Percentiles rank a stretch among this genome's conserved stretches.
These are phyloP conservation scores for Chrysolina americana DNA, from an alignment of 2,888 invertebrate genomes.

Conservation along the genomic window DNA sequence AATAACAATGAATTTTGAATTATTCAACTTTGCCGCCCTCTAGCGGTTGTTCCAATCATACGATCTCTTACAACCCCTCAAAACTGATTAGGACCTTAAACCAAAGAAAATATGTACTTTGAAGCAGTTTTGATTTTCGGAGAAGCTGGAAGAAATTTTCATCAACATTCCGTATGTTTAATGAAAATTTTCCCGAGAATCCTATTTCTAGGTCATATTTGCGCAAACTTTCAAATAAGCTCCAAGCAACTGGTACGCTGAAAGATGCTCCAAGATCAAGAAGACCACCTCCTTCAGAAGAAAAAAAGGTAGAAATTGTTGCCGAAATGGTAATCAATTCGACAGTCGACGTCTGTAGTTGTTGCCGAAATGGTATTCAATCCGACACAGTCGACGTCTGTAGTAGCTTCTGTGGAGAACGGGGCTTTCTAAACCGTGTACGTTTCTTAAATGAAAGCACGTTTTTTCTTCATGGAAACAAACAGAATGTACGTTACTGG, in stretches of 20 bases:
- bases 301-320: neutral
- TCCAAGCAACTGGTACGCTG: neutral
- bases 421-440: neutral
- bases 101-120: no score
- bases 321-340: neutral
- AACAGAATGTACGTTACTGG: neutral
- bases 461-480: neutral
- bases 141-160: no score
- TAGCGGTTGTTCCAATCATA: no score
- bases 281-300: neutral
- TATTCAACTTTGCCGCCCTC: no score
- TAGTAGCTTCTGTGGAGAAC: neutral
- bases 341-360: neutral
- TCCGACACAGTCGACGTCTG: neutral
- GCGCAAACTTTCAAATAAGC: no score
- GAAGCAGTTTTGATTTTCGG: no score
- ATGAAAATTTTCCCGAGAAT: no score
- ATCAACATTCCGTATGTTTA: no score
- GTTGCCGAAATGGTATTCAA: neutral
- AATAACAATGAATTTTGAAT: no score
- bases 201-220: no score
- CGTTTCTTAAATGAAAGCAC: neutral
- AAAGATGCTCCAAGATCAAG: neutral
- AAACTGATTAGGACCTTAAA: no score
- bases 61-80: no score